These are phyloP conservation scores for Gallinago stenura DNA, from an alignment of 2,797 vertebrate genomes.

Conservation along the genomic window DNA sequence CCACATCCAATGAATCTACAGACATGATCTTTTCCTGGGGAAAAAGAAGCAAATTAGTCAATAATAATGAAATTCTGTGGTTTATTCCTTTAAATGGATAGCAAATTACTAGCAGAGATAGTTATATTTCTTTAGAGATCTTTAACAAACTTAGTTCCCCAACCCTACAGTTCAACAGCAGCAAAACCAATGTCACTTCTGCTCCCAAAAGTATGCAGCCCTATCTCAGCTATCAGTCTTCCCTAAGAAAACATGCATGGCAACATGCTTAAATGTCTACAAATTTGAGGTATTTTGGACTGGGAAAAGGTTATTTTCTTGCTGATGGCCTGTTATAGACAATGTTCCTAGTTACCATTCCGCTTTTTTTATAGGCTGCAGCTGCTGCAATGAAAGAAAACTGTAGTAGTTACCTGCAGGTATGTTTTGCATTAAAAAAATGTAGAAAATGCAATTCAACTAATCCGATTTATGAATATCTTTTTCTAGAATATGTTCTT, in stretches of 20 bases:
- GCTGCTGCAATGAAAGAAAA: background rate
- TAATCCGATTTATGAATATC: background rate
- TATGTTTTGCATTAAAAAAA: background rate
- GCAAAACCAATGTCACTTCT: background rate
- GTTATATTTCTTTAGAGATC: background rate
- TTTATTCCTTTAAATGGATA: background rate
- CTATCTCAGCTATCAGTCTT: background rate
- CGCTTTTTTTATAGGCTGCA: background rate
- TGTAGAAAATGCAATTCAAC: background rate
- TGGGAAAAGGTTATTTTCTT: background rate
- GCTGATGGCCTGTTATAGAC: background rate
- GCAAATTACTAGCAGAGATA: background rate
- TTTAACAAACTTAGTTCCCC: background rate
- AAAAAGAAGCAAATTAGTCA: slow-evolving; percentile 30
- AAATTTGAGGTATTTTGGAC: background rate
- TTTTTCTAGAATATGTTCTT: background rate
- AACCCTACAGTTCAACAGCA: background rate
- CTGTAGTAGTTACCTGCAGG: background rate
- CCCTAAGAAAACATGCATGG: background rate
- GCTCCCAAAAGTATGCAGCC: background rate
- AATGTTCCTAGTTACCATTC: background rate
- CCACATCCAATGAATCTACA: slow-evolving; percentile 98
- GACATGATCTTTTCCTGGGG: slow-evolving; percentile 94
- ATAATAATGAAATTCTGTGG: background rate
- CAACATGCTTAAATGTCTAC: background rate